These are phyloP conservation scores for Fistularia commersonii DNA, from an alignment of 2,797 vertebrate genomes.

Conservation along the genomic window DNA sequence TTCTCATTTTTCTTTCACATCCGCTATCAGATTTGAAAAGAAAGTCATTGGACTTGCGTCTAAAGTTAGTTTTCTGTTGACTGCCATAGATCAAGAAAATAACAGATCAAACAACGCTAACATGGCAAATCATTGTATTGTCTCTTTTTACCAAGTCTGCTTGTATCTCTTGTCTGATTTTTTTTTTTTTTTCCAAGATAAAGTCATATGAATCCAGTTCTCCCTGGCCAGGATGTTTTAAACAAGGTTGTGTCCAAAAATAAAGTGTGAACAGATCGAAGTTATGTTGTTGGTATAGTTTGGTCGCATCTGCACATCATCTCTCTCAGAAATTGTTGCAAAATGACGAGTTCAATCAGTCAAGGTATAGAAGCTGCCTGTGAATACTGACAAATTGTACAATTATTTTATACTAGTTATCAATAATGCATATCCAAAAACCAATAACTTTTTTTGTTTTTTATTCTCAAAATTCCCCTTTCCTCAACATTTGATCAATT, in stretches of 20 bases:
- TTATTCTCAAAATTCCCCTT: too few species aligned
- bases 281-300: conserved; percentile 2
- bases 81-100: neutral
- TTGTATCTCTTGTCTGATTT: conserved; percentile 15
- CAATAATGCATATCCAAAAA: too few species aligned
- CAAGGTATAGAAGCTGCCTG: too few species aligned
- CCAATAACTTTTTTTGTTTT: too few species aligned
- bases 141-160: conserved; percentile 28
- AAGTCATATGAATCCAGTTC: conserved; percentile 9
- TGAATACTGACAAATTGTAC: too few species aligned
- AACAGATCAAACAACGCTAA: neutral
- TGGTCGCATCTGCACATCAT: neutral
- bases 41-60: conserved; percentile 14
- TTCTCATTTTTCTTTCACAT: conserved; percentile 14
- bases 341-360: too few species aligned
- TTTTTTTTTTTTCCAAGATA: neutral
- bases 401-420: too few species aligned
- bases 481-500: too few species aligned
- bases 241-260: conserved; percentile 29
- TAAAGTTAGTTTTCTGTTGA: neutral
- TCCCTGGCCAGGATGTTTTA: conserved; percentile 26
- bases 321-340: too few species aligned
- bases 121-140: conserved; percentile 5
- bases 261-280: conserved; percentile 44
- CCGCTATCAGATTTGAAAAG: conserved; percentile 13